Percentiles rank a stretch among this genome's conserved stretches.
These are phyloP conservation scores for Diplosoma virens DNA, from an alignment of 23 tunicate species.

Conservation along the genomic window DNA sequence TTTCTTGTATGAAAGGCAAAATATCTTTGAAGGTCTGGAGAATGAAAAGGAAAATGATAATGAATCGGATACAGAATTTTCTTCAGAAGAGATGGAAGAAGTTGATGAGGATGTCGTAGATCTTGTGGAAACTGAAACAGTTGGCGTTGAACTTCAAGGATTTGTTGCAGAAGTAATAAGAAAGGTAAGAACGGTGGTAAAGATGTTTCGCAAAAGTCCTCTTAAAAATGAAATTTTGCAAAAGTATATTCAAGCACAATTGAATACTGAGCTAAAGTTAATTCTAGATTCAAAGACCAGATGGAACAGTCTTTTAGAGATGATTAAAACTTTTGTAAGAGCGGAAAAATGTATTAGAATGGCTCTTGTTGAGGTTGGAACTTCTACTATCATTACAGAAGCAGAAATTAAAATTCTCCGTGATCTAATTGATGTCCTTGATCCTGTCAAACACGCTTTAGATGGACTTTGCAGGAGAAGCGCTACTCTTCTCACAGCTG, in stretches of 20 bases:
- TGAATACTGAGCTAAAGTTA: constrained; percentile 49
- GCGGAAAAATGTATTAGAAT: constrained; percentile 45
- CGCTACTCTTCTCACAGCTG: constrained; percentile 33
- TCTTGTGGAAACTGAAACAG: constrained; percentile 35
- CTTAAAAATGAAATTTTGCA: constrained; percentile 40
- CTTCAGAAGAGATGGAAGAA: constrained; percentile 52
- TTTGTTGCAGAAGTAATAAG: constrained; percentile 54
- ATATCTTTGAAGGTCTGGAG: constrained; percentile 25
- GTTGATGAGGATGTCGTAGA: constrained; percentile 34
- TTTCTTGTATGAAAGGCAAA: constrained; percentile 47
- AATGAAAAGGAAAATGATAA: constrained; percentile 7
- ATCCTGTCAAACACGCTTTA: constrained; percentile 38
- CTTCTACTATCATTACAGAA: constrained; percentile 21
- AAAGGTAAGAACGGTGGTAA: constrained; percentile 45
- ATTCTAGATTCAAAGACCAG: constrained; percentile 55
- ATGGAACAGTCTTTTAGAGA: constrained; percentile 55
- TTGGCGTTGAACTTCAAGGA: constrained; percentile 37
- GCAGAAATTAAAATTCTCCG: constrained; percentile 31
- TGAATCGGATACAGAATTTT: constrained; percentile 45
- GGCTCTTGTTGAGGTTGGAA: constrained; percentile 39
- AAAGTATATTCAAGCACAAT: constrained; percentile 43
- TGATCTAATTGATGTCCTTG: constrained; percentile 41
- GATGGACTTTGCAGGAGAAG: constrained; percentile 34
- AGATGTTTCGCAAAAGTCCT: constrained; percentile 42
- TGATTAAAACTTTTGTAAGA: constrained; percentile 37